Evolutionary conservation across 2,113 vertebrate genomes (phyloP), one percentile per base, ranked within the genome.

Genomic region (Lathamus discolor): DNA sequence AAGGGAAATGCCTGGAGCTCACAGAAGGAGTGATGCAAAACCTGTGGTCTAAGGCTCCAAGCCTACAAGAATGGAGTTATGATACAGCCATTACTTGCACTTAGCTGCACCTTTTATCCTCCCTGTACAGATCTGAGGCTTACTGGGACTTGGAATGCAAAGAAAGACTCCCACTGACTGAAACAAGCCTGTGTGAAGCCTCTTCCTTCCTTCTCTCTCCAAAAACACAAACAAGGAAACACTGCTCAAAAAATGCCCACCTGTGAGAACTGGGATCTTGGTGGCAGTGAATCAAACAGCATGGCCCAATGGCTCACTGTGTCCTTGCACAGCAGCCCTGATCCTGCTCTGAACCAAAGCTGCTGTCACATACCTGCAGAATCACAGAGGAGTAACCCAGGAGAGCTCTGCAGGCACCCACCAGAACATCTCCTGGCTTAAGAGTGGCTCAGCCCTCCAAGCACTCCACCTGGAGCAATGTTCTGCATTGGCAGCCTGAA

Each of bases 361-460:
- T 1, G 0, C n/a, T 11, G 17, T 8, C 2, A 1, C 43, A 52
- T 35, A 10, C 63, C 46, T 51, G 46, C 46, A 67, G 22, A 43
- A 51, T 24, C 64, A 43, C 57, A 37, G 17, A 9, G n/a, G 11
- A 64, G 13, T 49, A 43, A 13, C 44, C 11, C 73, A 57, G 43
- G 27, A 77, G 48, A 11, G 62, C 20, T 72, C 55, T 49, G 51
- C 33, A 20, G 27, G 39, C 14, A 31, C 10, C 41, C 64, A 41
- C 17, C 41, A 48, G 46, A 48, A 46, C 52, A 43, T 11, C 39
- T 70, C 43, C 66, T 5, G 39, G 37, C 35, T 77, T 48, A 51
- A 31, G 18, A 54, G 33, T 15, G 25, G 41, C 17, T 49, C 37
- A 24, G 37, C 20, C 61, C 74, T 11, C 44, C 14, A 66, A 8